Base-by-base conservation (phyloP, 2,797 vertebrate species). In the Geotrypetes seraphini region DNA sequence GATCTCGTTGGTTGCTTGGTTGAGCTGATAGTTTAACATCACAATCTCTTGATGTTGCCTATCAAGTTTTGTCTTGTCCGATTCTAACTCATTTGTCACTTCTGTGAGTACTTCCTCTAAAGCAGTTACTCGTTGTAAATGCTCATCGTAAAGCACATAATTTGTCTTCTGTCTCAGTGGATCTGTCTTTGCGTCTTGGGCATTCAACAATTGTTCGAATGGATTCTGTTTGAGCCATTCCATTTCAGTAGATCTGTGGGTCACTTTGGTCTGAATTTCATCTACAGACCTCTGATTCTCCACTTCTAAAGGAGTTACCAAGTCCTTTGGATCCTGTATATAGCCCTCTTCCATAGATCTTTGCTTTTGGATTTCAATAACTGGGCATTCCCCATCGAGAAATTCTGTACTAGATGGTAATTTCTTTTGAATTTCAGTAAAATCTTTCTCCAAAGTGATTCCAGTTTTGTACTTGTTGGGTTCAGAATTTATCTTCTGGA, bases 61-160 rank as follows among this genome's bases (percentile, higher is more conserved):
- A 2, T 54, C 50, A 47, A 66, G 56, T 0, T 52, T 44, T 33
- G 39, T 57, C 28, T 61, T 62, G 3, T 61, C 50, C 0, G 37
- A 58, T 3, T 57, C 36, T 16, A 69, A 51, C 28, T 58, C 57
- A 15, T 51, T 63, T 39, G 63, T 57, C 16, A 69, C n/a, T 27
- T 48, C 43, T 3, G 50, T 49, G 18, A 77, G 45, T 12, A 57
- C 52, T 13, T 56, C 38, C 53, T 71, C 60, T 32, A 69, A 31
- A 13, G 59, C 65, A 0, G 21, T 50, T 43, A 71, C 53, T 11
- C 14, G 13, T 6, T 16, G 24, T 10, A 43, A 22, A 16, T 39
- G 38, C 5, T 36, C 51, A 6, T 20, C 22, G 11, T 24, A 39
- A 8, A 36, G 12, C 7, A 47, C 7, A 8, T 25, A 25, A 17